A percentile compares a stretch with the other conserved stretches of the same genome.
Conservation (phyloP, 2,888 invertebrate species). For the Xylota segnis region DNA sequence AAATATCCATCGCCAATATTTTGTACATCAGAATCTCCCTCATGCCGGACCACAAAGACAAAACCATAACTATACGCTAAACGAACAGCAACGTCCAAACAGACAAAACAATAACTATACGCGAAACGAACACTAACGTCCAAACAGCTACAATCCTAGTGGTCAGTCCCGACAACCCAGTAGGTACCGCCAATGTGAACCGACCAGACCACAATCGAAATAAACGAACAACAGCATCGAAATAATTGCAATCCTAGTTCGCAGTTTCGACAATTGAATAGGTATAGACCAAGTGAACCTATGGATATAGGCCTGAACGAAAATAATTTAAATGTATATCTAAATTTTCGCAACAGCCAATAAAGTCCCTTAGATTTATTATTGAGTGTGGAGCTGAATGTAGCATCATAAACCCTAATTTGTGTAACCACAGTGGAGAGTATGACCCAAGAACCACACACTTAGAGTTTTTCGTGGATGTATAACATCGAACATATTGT, state of each 20-base stretch:
- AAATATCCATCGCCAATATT: too few relatives aligned
- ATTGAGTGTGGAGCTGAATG: conserved; percentile 23
- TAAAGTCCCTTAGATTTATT: background rate
- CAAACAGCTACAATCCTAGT: too few relatives aligned
- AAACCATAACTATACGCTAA: too few relatives aligned
- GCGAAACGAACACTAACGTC: too few relatives aligned
- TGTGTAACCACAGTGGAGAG: conserved; percentile 25
- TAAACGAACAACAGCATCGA: too few relatives aligned
- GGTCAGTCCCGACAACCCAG: too few relatives aligned
- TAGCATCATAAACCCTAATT: conserved; percentile 7
- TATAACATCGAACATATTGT: background rate
- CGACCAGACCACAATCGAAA: too few relatives aligned
- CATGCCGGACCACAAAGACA: background rate
- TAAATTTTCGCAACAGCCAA: background rate
- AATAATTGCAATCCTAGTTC: too few relatives aligned
- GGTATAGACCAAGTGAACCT: background rate
- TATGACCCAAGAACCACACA: background rate
- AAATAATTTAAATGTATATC: background rate
- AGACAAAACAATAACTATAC: too few relatives aligned
- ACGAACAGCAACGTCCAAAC: too few relatives aligned
- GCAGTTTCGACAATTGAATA: background rate
- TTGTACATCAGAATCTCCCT: background rate
- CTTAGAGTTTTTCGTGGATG: conserved; percentile 17
- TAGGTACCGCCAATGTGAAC: too few relatives aligned
- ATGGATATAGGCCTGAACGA: background rate